Evolutionary conservation across 2,797 vertebrate genomes (phyloP).

Genomic region (Sebastes oblongus): DNA sequence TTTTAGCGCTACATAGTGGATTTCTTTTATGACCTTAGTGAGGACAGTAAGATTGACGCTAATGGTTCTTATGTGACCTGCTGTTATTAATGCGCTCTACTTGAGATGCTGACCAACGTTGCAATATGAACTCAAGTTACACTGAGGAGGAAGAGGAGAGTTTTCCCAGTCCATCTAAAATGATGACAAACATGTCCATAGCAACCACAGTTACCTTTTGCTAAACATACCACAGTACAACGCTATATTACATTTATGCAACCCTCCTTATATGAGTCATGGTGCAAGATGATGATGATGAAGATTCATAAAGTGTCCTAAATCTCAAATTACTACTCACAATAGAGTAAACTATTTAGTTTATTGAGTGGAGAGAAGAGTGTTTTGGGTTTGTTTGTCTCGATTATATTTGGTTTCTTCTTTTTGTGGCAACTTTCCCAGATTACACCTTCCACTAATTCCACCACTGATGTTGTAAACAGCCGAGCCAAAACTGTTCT

Average conservation of each 20-base stretch:
- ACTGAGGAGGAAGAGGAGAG: neutral
- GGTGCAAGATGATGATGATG: neutral
- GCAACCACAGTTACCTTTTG: neutral
- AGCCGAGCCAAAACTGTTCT: neutral
- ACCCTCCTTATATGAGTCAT: neutral
- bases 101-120: neutral
- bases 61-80: constrained; percentile 12
- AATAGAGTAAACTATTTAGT: neutral
- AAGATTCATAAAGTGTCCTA: neutral
- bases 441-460: neutral
- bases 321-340: neutral
- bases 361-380: neutral
- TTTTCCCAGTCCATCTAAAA: neutral
- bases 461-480: neutral
- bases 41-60: neutral
- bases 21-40: constrained; percentile 14
- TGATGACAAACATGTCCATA: neutral
- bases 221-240: neutral
- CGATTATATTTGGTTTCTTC: neutral
- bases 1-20: constrained; percentile 1
- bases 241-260: too few species aligned
- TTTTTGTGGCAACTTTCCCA: neutral
- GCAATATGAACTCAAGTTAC: neutral
- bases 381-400: neutral
- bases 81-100: neutral